phyloP scores from a whole-genome alignment of 2,888 invertebrate genomes.

The Sipha maydis region DNA sequence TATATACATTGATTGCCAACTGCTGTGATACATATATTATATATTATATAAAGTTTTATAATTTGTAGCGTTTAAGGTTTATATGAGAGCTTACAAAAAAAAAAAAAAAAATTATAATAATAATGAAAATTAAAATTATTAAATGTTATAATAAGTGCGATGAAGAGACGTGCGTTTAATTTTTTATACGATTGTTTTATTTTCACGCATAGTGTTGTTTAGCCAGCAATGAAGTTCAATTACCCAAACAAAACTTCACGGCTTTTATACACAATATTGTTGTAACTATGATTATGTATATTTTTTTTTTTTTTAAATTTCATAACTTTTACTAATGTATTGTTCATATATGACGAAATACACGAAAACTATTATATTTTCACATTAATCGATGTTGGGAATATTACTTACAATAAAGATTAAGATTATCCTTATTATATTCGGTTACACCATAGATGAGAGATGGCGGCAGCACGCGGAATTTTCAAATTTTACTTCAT shows the following conservation, averaged over 20 bases:
- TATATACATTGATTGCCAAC: conserved; percentile 17
- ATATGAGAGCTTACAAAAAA: conserved; percentile 34
- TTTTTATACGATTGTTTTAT: not conserved
- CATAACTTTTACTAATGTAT: conserved; percentile 29
- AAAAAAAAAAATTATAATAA: not conserved
- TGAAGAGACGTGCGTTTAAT: not conserved
- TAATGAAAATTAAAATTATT: not conserved
- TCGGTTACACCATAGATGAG: too few species aligned
- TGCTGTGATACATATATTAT: conserved; percentile 39
- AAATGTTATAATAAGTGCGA: conserved; percentile 11
- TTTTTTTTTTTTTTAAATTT: conserved; percentile 36
- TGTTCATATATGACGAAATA: conserved; percentile 24
- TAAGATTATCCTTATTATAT: too few species aligned
- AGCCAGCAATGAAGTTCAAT: conserved; percentile 43
- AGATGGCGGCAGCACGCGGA: too few species aligned
- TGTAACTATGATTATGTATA: not conserved
- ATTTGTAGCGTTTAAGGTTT: conserved; percentile 49
- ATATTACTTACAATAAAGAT: not conserved
- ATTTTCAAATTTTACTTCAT: too few species aligned
- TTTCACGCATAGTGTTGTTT: conserved; percentile 15
- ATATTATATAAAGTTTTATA: conserved; percentile 3
- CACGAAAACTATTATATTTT: conserved; percentile 43
- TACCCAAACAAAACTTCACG: conserved; percentile 37
- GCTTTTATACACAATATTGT: conserved; percentile 32
- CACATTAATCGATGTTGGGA: conserved; percentile 9